Evolutionary conservation across 2,888 invertebrate species (phyloP).

Genomic region (Drosophila multiciliata): DNA sequence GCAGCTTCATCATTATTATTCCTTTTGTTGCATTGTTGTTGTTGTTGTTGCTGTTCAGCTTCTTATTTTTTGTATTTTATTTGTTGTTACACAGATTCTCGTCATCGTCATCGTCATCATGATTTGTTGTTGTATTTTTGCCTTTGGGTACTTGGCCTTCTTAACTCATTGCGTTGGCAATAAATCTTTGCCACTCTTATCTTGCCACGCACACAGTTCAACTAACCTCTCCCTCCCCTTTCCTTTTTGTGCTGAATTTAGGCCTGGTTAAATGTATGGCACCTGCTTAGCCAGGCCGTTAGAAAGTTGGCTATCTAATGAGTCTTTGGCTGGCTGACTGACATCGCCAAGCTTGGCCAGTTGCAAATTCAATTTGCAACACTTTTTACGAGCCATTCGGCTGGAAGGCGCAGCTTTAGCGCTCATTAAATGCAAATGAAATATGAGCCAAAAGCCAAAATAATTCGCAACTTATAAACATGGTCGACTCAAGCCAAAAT

Average conservation of each 20-base stretch:
- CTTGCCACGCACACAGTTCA: conserved; percentile 56
- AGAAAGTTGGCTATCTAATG: conserved; percentile 56
- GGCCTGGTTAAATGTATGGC: conserved; percentile 62
- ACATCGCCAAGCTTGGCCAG: conserved; percentile 5
- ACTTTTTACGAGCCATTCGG: conserved; percentile 52
- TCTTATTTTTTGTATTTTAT: conserved; percentile 37
- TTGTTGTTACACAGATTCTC: conserved; percentile 62
- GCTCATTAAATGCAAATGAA: conserved; percentile 68
- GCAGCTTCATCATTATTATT: conserved; percentile 81
- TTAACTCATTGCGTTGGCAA: conserved; percentile 84
- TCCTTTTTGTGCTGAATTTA: conserved; percentile 7
- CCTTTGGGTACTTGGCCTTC: conserved; percentile 82
- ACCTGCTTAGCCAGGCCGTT: conserved; percentile 64
- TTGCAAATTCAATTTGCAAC: conserved; percentile 62
- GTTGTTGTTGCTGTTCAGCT: conserved; percentile 23
- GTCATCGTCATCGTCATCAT: conserved; percentile 73
- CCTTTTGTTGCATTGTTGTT: conserved; percentile 34
- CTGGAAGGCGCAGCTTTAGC: conserved; percentile 40
- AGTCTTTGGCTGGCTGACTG: conserved; percentile 18
- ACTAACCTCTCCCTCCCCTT: background rate
- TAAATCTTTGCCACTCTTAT: conserved; percentile 83
- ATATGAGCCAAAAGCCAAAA: conserved; percentile 60
- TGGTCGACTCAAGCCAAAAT: conserved; percentile 15
- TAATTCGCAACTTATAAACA: conserved; percentile 66
- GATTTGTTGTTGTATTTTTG: conserved; percentile 53